Evolutionary conservation across 1,140 invertebrate species (phyloP).

Genomic region (Aphelenchoides avenae): DNA sequence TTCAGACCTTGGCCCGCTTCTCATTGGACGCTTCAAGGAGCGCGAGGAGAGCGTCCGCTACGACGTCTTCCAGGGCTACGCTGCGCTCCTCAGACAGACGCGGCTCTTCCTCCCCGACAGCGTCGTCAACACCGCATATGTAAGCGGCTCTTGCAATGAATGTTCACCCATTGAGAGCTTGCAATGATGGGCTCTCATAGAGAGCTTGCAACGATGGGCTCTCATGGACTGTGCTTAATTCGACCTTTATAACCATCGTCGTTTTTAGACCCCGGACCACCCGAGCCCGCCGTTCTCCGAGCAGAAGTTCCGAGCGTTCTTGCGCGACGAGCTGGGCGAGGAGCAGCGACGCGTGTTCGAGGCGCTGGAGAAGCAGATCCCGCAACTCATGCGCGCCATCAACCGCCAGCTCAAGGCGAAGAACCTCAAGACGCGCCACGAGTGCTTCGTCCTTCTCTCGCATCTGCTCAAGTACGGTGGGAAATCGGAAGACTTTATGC

Average conservation of each 20-base stretch:
- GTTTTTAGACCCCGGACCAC: constrained; percentile 1
- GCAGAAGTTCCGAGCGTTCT: constrained; percentile 6
- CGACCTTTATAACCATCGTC: background rate
- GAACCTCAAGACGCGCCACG: constrained; percentile 84
- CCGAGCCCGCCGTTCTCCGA: constrained; percentile 1
- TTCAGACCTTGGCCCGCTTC: constrained; percentile 24
- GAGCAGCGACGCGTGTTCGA: constrained; percentile 5
- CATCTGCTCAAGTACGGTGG: constrained; percentile 71
- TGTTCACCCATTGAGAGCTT: no score
- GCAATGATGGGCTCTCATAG: no score
- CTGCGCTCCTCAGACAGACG: constrained; percentile 80
- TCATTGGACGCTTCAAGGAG: constrained; percentile 66
- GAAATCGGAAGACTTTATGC: constrained; percentile 6
- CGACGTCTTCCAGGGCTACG: constrained; percentile 93
- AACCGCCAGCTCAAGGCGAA: constrained; percentile 86
- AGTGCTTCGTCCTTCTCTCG: constrained; percentile 81
- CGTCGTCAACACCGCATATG: no score
- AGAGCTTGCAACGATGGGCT: no score
- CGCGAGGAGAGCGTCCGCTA: constrained; percentile 97
- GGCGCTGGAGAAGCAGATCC: constrained; percentile 65
- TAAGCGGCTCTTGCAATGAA: no score
- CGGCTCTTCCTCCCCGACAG: constrained; percentile 27
- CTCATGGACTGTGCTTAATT: no score
- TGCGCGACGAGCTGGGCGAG: constrained; percentile 14
- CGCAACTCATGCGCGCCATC: constrained; percentile 77